Percentiles rank a stretch among this genome's conserved stretches.
These are phyloP conservation scores for Sebastes wilsoni DNA, from an alignment of 2,797 vertebrate species.

Conservation along the genomic window DNA sequence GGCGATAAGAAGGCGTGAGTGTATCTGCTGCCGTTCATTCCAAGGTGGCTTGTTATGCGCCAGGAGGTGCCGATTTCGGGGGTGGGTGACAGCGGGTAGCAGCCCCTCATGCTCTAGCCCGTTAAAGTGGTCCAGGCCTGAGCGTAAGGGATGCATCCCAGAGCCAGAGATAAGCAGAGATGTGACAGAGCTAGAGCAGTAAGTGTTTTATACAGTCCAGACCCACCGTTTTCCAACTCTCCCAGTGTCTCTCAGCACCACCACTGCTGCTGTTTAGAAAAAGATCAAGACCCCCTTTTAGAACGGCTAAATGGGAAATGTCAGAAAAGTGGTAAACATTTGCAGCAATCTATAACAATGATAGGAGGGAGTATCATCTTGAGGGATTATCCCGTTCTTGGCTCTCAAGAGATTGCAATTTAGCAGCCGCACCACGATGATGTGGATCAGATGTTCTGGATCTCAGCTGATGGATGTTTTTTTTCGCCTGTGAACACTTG, in stretches of 20 bases:
- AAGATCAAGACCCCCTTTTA: slow-evolving; percentile 54
- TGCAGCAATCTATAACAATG: slow-evolving; percentile 53
- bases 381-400: slow-evolving; percentile 52
- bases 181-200: slow-evolving; percentile 43
- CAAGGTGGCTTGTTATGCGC: slow-evolving; percentile 22
- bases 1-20: slow-evolving; percentile 51
- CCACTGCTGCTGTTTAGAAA: slow-evolving; percentile 51
- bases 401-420: slow-evolving; percentile 35
- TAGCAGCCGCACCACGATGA: slow-evolving; percentile 25
- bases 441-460: slow-evolving; percentile 15
- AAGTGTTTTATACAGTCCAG: slow-evolving; percentile 67
- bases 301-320: slow-evolving; percentile 54
- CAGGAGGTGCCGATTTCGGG: slow-evolving; percentile 39
- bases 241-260: slow-evolving; percentile 34
- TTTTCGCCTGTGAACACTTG: slow-evolving; percentile 33
- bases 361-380: slow-evolving; percentile 47
- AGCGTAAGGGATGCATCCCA: slow-evolving; percentile 65
- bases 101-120: slow-evolving; percentile 24
- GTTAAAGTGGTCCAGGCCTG: slow-evolving; percentile 51
- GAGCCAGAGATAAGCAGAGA: slow-evolving; percentile 67
- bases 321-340: slow-evolving; percentile 63
- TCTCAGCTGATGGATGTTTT: slow-evolving; percentile 33
- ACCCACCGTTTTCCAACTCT: slow-evolving; percentile 28
- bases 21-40: slow-evolving; percentile 30
- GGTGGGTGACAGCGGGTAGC: slow-evolving; percentile 7